Evolutionary conservation across 2,113 vertebrate genomes (phyloP).

Genomic region (Pygoscelis adeliae): DNA sequence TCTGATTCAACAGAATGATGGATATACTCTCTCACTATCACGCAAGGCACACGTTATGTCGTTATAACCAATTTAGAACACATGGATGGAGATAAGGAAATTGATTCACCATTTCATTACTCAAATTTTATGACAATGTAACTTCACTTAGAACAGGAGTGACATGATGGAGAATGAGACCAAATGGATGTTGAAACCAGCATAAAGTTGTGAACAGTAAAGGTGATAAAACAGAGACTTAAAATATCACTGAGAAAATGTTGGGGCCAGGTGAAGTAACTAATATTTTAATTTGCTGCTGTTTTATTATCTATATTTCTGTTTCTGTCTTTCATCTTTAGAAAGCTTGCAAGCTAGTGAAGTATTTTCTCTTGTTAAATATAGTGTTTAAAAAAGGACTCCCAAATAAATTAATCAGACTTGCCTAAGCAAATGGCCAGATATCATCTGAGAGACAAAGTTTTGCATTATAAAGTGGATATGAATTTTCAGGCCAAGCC

Average conservation of each 20-base stretch:
- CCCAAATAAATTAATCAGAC: background rate
- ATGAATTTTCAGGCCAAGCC: background rate
- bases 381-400: background rate
- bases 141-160: background rate
- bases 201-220: background rate
- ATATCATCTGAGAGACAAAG: background rate
- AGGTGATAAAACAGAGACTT: background rate
- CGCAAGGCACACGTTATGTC: fast-evolving
- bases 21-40: background rate
- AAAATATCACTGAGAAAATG: background rate
- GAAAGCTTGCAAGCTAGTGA: background rate
- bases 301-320: background rate
- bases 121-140: background rate
- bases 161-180: background rate
- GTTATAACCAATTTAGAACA: background rate
- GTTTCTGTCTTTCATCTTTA: background rate
- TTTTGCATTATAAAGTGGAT: background rate
- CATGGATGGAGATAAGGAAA: background rate
- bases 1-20: background rate
- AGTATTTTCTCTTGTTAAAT: background rate
- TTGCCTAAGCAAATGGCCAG: background rate
- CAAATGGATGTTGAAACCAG: background rate
- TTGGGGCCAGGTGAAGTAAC: background rate
- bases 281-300: background rate
- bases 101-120: background rate